A percentile compares a stretch with the other conserved stretches of the same genome.
Evolutionary conservation across 2,888 invertebrate species (phyloP).

Genomic region (Torymus aiolomorphi): DNA sequence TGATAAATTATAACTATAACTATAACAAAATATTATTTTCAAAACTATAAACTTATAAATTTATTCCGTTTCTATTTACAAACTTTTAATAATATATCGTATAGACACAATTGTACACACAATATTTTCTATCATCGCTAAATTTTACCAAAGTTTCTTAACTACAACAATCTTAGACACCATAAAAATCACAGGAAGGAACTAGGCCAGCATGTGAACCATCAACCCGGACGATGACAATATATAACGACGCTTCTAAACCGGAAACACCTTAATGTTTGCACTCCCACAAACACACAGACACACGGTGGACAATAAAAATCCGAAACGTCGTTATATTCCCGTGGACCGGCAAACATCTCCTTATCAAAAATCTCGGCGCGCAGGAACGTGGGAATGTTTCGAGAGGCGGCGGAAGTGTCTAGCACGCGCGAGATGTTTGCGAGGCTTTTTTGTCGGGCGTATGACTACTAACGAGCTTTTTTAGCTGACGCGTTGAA

Average conservation of each 20-base stretch:
- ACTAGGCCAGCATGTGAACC: conserved; percentile 29
- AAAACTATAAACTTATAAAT: too few species aligned
- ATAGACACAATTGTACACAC: too few species aligned
- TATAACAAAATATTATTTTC: too few species aligned
- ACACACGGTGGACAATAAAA: conserved; percentile 1
- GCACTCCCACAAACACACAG: too few species aligned
- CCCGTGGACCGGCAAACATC: conserved; percentile 8
- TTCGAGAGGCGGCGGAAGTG: conserved; percentile 14
- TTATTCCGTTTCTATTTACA: too few species aligned
- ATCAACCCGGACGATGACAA: conserved; percentile 2
- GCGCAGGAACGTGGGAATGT: conserved; percentile 45
- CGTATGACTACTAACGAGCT: conserved; percentile 19
- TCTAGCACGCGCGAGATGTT: conserved; percentile 24
- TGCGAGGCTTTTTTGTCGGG: conserved; percentile 17
- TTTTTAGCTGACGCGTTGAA: conserved; percentile 7
- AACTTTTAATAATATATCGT: too few species aligned
- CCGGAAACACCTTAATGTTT: neutral
- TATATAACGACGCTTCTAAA: conserved; percentile 39
- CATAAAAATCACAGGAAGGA: neutral
- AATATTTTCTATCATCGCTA: too few species aligned
- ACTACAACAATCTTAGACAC: too few species aligned
- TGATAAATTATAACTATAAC: too few species aligned
- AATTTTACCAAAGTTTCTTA: too few species aligned
- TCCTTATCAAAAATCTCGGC: conserved; percentile 61
- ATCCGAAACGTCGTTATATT: neutral